Base-by-base conservation (phyloP, 2,888 invertebrate genomes). In the Dorcus parallelipipedus region DNA sequence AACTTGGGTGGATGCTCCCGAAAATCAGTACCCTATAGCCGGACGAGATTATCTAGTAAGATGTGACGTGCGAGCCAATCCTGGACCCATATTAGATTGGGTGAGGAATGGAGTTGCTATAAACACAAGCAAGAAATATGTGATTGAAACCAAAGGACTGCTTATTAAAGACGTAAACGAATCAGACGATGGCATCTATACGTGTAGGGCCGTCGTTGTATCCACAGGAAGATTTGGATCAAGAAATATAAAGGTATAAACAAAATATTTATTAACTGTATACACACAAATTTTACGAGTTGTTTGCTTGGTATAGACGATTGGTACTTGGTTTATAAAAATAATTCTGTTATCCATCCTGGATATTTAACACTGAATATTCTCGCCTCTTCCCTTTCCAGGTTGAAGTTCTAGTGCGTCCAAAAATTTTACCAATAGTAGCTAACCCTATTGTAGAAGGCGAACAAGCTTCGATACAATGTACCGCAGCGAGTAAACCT, bases 1-100 rank as follows among this genome's bases (percentile, higher is more conserved):
- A 59, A 91, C 89, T 61, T 78, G 91, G 87, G 87, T 86, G 9
- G 89, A 95, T 76, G 94, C 94, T 0, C 93, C 94, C 40, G 84
- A 83, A 71, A 87, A 89, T 71, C 95, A 95, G 76, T 90, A 84
- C 71, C 91, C 94, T 1, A 88, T 88, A 23, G 83, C 90, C 55
- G 89, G 90, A 33, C 82, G 84, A 64, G 87, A 91, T 70, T 91
- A 86, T 73, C 85, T 85, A 74, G 86, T 95, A 14, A 87, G 86
- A 78, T 95, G 95, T 73, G 86, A 89, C 76, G 95, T 95, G 0
- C 86, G 86, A 59, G 94, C 95, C 0, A 88, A 89, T 75, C 95
- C 95, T 9, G 82, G 90, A 38, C 93, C 95, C 0, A 84, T 86
- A n/a, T 87, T 95, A 9, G 90, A 91, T 74, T 95, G 95, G 93